Percentiles rank a stretch among this genome's conserved stretches.
Evolutionary conservation across 2,888 invertebrate genomes (phyloP).

Genomic region (Drosophila hawaiiensis): DNA sequence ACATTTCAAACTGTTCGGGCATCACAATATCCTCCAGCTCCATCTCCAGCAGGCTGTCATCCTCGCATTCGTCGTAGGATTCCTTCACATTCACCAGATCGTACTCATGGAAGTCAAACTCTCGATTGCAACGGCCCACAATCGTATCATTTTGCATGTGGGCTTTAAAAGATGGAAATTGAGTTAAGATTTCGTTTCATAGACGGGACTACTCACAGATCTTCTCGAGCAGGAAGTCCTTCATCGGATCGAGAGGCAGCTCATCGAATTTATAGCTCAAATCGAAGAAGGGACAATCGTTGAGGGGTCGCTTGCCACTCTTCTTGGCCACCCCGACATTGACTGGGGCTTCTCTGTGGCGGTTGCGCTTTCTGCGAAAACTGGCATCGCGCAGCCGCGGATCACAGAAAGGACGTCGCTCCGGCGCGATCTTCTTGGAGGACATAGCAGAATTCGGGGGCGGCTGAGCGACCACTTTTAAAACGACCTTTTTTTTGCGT

Average conservation of each 20-base stretch:
- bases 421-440: constrained; percentile 63
- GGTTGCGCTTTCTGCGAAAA: constrained; percentile 45
- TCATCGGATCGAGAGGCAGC: constrained; percentile 84
- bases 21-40: constrained; percentile 77
- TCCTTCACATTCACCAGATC: constrained; percentile 68
- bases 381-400: constrained; percentile 55
- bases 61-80: constrained; percentile 59
- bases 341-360: constrained; percentile 21
- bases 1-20: constrained; percentile 80
- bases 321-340: constrained; percentile 31
- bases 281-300: constrained; percentile 84
- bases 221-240: constrained; percentile 79
- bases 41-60: constrained; percentile 65
- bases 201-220: constrained; percentile 68
- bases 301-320: constrained; percentile 69
- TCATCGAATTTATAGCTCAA: constrained; percentile 82
- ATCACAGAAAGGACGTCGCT: constrained; percentile 77
- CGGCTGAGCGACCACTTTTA: not conserved
- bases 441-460: constrained; percentile 17
- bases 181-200: not conserved
- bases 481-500: constrained; percentile 20
- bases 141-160: constrained; percentile 82
- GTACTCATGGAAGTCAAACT: constrained; percentile 80
- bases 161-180: constrained; percentile 52
- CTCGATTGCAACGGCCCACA: constrained; percentile 82